phyloP scores from a whole-genome alignment of 2,888 invertebrate species.

The Drosophila peninsularis region DNA sequence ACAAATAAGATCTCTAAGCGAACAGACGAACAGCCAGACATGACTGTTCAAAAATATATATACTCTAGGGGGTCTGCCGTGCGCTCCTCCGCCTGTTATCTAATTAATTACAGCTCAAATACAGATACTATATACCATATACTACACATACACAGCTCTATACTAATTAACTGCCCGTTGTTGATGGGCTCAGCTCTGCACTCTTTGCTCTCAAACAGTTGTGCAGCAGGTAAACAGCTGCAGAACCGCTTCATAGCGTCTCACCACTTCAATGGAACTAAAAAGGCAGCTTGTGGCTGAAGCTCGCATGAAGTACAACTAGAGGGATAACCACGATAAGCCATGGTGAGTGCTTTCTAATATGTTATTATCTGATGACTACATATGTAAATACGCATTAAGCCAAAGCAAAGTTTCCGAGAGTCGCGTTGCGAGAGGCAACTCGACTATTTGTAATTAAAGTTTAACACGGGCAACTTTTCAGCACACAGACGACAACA shows the following conservation, averaged over 20 bases:
- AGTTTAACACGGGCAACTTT: conserved; percentile 74
- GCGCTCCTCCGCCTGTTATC: no score
- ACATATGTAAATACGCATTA: conserved; percentile 75
- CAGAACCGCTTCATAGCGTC: background rate
- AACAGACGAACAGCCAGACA: no score
- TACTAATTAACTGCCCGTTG: no score
- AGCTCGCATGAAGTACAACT: conserved; percentile 3
- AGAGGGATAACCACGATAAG: conserved; percentile 10
- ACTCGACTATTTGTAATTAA: conserved; percentile 69
- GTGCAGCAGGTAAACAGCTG: background rate
- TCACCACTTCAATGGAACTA: background rate
- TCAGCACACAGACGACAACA: conserved; percentile 50
- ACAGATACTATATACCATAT: no score
- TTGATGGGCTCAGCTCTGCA: background rate
- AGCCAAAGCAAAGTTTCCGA: conserved; percentile 44
- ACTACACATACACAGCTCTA: no score
- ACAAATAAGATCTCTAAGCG: no score
- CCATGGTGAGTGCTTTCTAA: conserved; percentile 36
- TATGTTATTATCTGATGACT: conserved; percentile 75
- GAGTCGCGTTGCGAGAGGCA: conserved; percentile 30
- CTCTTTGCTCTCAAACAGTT: no score
- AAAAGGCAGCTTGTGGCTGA: background rate
- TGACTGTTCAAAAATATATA: no score
- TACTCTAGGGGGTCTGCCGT: no score
- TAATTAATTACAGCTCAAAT: no score